Evolutionary conservation across 2,797 vertebrate species (phyloP).

Genomic region (Ctenochaetus hawaiiensis): DNA sequence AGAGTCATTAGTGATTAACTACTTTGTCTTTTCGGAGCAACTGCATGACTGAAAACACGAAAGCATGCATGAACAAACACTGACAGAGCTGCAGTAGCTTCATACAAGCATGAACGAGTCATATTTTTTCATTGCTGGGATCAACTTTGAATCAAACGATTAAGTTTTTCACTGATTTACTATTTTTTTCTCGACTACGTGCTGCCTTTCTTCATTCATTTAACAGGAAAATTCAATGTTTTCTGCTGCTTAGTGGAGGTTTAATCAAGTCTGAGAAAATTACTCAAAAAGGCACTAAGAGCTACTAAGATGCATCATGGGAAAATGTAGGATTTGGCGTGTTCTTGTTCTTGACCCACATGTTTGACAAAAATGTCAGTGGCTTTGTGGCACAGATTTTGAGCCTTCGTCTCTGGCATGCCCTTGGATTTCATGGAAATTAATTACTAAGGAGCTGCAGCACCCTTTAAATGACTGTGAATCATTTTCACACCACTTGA

Average conservation of each 20-base stretch:
- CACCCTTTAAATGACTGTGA: neutral
- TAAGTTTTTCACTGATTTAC: too few relatives aligned
- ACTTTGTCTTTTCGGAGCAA: conserved; percentile 23
- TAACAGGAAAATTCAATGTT: too few relatives aligned
- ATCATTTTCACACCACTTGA: conserved; percentile 3
- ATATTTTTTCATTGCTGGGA: neutral
- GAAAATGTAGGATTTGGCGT: conserved; percentile 14
- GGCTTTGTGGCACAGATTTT: neutral
- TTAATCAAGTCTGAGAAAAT: neutral
- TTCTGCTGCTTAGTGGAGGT: conserved; percentile 2
- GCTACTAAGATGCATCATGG: neutral
- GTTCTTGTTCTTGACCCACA: neutral
- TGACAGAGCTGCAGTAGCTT: neutral
- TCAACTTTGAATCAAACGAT: neutral
- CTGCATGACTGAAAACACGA: conserved; percentile 41
- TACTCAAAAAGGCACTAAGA: neutral
- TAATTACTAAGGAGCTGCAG: neutral
- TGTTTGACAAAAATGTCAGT: neutral
- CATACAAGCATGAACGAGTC: neutral
- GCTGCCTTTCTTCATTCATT: too few relatives aligned
- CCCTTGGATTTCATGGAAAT: neutral
- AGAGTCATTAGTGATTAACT: conserved; percentile 40
- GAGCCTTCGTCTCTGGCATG: neutral
- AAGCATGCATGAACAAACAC: conserved; percentile 14
- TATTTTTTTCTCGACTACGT: too few relatives aligned